phyloP scores from a whole-genome alignment of 92 coral and sea anemone species.

The Montipora capitata region DNA sequence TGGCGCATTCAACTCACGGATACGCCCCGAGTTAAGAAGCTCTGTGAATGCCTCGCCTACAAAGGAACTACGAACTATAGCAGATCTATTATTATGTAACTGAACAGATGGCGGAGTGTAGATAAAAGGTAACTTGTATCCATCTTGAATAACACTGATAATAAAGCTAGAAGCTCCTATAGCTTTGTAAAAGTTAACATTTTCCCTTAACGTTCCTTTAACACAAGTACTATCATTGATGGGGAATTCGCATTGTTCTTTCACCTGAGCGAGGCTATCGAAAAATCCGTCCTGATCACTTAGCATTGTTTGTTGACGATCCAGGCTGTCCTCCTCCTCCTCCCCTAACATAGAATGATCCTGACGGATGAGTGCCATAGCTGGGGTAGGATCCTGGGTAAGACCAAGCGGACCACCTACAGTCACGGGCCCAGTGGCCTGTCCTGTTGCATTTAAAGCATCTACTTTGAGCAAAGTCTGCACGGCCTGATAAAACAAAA shows the following conservation, averaged over 20 bases:
- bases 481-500: not conserved
- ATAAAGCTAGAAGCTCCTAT: not conserved
- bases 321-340: not conserved
- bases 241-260: not conserved
- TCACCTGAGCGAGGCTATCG: slow-evolving; percentile 6
- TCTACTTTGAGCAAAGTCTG: not conserved
- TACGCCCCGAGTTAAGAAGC: not conserved
- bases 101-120: not conserved
- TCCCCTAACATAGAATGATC: slow-evolving; percentile 23
- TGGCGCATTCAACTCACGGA: not conserved
- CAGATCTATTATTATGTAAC: not conserved
- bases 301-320: not conserved
- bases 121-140: not conserved
- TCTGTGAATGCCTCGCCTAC: not conserved
- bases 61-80: not conserved
- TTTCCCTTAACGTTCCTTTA: not conserved
- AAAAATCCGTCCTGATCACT: not conserved
- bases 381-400: not conserved
- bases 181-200: not conserved
- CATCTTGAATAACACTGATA: not conserved
- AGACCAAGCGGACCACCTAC: not conserved
- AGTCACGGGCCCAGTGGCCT: not conserved
- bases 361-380: slow-evolving; percentile 18
- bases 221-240: not conserved
- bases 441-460: not conserved